phyloP scores from a whole-genome alignment of 2,113 vertebrate genomes.

The Mobula hypostoma region DNA sequence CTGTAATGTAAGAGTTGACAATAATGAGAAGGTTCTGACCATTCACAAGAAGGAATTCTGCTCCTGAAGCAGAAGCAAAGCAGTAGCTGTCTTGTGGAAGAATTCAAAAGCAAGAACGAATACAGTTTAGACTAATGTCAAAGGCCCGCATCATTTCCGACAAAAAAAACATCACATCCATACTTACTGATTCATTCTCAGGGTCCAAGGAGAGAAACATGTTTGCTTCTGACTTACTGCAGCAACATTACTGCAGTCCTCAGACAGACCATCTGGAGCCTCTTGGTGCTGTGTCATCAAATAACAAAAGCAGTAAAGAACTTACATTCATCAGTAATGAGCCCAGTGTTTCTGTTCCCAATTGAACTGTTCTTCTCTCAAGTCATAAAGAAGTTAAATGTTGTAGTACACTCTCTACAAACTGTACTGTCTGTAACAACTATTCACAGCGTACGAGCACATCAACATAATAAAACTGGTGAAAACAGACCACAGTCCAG shows the following conservation, averaged over 20 bases:
- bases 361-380: not conserved
- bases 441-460: not conserved
- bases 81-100: not conserved
- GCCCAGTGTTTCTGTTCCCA: not conserved
- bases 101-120: not conserved
- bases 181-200: not conserved
- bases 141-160: not conserved
- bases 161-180: not conserved
- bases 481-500: not conserved
- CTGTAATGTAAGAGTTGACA: not conserved
- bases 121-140: not conserved
- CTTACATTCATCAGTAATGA: not conserved
- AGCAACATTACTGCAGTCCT: not conserved
- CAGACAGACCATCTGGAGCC: not conserved
- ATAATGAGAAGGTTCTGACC: not conserved
- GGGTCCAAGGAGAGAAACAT: not conserved
- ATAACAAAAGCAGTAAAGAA: not conserved
- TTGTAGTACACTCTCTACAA: not conserved
- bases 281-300: not conserved
- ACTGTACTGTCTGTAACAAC: not conserved
- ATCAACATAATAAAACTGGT: not conserved
- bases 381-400: not conserved
- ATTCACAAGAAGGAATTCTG: not conserved
- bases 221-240: not conserved
- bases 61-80: not conserved